Conservation (phyloP, 2,888 invertebrate species). For the Dicranocentrus wangi region DNA sequence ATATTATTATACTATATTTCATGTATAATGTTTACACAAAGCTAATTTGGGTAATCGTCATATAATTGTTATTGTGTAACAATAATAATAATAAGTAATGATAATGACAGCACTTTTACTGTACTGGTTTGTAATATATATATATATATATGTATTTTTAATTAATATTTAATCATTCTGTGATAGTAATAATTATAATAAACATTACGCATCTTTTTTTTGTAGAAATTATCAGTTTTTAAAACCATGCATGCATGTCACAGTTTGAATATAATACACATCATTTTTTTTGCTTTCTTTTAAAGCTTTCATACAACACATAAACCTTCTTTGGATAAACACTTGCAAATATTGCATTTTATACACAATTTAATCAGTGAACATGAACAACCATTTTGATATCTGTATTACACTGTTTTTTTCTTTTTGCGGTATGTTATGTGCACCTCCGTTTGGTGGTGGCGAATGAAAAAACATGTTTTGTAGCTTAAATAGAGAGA, state of each 20-base stretch:
- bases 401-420: no score
- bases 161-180: no score
- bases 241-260: no score
- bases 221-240: no score
- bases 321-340: not conserved
- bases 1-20: not conserved
- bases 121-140: no score
- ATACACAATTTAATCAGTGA: constrained; percentile 3
- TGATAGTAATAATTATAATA: no score
- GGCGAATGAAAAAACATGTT: not conserved
- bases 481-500: not conserved
- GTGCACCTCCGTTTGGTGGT: not conserved
- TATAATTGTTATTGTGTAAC: not conserved
- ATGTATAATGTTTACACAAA: not conserved
- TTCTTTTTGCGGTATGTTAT: no score
- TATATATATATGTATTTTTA: no score
- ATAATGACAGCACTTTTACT: not conserved
- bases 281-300: no score
- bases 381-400: constrained; percentile 2
- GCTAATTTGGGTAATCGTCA: constrained; percentile 1
- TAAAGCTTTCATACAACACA: no score
- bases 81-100: not conserved
- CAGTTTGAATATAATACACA: no score
- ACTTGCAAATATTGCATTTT: constrained; percentile 4
- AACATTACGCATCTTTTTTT: no score